Evolutionary conservation across 1,140 invertebrate genomes (phyloP), one percentile per base, ranked within the genome.

Genomic region (Chrysopa pallens): DNA sequence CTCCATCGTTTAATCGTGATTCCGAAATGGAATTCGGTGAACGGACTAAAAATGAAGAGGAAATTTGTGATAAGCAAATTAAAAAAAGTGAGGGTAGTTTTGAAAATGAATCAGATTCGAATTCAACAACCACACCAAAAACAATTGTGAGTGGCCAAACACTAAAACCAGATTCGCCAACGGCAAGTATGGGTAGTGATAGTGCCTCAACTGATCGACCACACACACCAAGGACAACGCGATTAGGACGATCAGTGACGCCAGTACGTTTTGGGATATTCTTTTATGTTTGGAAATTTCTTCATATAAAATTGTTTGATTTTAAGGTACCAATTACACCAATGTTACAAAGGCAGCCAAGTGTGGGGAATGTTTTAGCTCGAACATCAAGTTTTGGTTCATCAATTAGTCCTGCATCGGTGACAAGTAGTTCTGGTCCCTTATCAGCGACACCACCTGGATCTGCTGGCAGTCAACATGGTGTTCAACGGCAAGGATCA

Each of bases 101-200:
- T 56, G 74, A 74, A 28, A 72, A 72, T 43, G 78, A 80, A 60
- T 79, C 78, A 38, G 76, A 80, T 60, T 79, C 76, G 5, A 77
- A 77, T 57, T 78, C 77, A 35, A 78, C 75, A n/a, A 77, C 74
- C 38, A 78, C 74, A 15, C 72, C 74, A 35, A 74, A 72, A 56
- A 81, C 77, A 17, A 68, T 79, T 42, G 67, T 78, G 48, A 74
- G 73, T 55, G 64, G 67, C 45, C 70, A 68, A 59, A 63, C 60
- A 45, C 55, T 61, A 11, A 59, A 66, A 59, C 54, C 53, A 6
- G 56, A 51, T 13, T 58, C 57, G 4, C 52, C 59, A n/a, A 47
- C 42, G 47, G 56, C 48, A 50, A 62, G 48, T 52, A 54, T 48
- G 42, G 52, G 55, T 46, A 56, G 51, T 49, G 58, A 60, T 46